phyloP scores from a whole-genome alignment of 2,797 vertebrate genomes.

The Percopsis omiscomaycus region DNA sequence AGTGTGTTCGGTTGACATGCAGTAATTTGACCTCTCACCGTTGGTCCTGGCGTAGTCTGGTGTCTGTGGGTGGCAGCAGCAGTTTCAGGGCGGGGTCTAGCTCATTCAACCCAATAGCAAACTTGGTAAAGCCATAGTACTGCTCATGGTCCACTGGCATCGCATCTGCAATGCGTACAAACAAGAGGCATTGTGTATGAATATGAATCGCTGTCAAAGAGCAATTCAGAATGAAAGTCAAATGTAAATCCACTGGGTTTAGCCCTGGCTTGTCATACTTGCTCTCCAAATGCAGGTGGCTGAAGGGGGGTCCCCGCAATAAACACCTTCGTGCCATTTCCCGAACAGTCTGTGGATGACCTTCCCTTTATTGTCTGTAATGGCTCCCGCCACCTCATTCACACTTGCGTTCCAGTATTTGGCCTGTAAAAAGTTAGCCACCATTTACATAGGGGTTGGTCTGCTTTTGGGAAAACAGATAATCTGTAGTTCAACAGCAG shows the following conservation, averaged over 20 bases:
- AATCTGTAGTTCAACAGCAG: neutral
- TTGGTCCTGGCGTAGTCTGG: conserved; percentile 92
- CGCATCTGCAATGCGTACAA: conserved; percentile 75
- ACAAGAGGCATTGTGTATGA: conserved; percentile 9
- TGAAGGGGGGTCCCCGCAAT: conserved; percentile 84
- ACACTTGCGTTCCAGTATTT: conserved; percentile 95
- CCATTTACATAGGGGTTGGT: neutral
- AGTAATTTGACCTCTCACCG: conserved; percentile 69
- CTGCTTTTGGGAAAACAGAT: neutral
- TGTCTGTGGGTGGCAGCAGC: conserved; percentile 88
- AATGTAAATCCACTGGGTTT: neutral
- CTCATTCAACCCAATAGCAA: conserved; percentile 94
- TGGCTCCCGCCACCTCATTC: conserved; percentile 90
- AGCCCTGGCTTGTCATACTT: conserved; percentile 75
- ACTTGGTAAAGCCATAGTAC: conserved; percentile 96
- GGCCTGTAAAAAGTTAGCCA: conserved; percentile 73
- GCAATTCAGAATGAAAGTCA: neutral
- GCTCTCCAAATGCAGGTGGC: conserved; percentile 93
- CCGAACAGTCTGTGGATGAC: conserved; percentile 88
- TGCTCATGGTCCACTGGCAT: conserved; percentile 88
- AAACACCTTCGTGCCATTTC: conserved; percentile 94
- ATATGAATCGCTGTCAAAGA: neutral
- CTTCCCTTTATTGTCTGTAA: conserved; percentile 86
- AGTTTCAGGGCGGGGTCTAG: conserved; percentile 78
- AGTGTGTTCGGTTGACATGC: too few species aligned